Evolutionary conservation across 2,797 vertebrate genomes (phyloP), one percentile per base, ranked within the genome.

Genomic region (Sebastes oblongus): DNA sequence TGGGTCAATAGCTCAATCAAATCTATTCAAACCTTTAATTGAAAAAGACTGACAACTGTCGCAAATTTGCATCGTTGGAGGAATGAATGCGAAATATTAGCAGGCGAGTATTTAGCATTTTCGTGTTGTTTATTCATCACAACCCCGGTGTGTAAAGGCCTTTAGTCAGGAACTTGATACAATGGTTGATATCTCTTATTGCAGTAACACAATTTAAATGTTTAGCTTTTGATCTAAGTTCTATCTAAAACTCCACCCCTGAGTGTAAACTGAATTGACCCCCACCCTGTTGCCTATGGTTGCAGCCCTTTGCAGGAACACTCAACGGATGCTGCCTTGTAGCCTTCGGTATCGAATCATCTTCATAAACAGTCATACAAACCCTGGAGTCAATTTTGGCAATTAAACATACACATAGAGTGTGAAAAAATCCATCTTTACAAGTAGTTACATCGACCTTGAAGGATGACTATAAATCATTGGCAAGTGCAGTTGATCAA

Each of bases 271-370:
- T 83, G 78, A 84, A 81, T 74, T n/a, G 54, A 83, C 68, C 82
- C 80, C 68, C 60, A 50, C 73, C 85, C 64, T 10, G 46, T 75
- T 22, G 59, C 76, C 83, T 39, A 60, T 54, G 18, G 85, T 78
- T 83, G 72, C 91, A 93, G 92, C 92, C 91, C 89, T 93, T 93
- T 75, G 72, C 27, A 59, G 79, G 71, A 67, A 74, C 88, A 76
- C 88, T 88, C 85, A 65, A 39, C 39, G 46, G 62, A 62, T 24
- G 18, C 72, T 66, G 84, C 79, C 84, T 34, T 62, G 22, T n/a
- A 77, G 88, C 85, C 80, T 71, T 77, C 46, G 34, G 84, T 65
- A 84, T 74, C 58, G 4, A 67, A 67, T 67, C 55, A 42, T 77
- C 52, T 72, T 83, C 69, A 76, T 78, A 80, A 87, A 52, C 87